Conservation (phyloP, 2,797 vertebrate genomes). For the Psittacula echo region DNA sequence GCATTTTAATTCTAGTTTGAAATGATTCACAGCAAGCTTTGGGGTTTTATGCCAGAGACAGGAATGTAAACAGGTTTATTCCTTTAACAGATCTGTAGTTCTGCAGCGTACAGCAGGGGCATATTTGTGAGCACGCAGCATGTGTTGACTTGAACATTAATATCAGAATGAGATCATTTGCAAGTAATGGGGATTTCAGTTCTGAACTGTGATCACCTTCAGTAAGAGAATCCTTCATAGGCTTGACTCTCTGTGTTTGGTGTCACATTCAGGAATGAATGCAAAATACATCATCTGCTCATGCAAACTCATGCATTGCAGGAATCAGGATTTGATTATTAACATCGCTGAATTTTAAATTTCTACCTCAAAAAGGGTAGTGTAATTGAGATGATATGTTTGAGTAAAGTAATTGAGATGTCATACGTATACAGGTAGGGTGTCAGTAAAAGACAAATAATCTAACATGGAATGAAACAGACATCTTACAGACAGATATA, state of each 20-base stretch:
- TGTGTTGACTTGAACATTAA: background rate
- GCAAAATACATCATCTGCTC: background rate
- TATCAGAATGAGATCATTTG: conserved; percentile 20
- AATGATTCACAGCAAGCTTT: background rate
- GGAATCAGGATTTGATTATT: conserved; percentile 37
- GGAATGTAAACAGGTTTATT: background rate
- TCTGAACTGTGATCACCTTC: conserved; percentile 8
- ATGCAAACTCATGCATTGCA: background rate
- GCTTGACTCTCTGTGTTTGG: background rate
- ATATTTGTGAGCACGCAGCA: background rate
- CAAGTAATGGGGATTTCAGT: conserved; percentile 7
- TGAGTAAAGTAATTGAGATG: background rate
- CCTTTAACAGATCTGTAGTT: background rate
- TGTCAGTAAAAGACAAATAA: conserved; percentile 59
- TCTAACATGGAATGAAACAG: conserved; percentile 18
- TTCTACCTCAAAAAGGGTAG: background rate
- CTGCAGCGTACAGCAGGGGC: background rate
- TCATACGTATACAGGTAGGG: background rate
- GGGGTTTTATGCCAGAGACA: background rate
- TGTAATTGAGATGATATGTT: background rate
- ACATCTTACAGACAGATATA: conserved; percentile 11
- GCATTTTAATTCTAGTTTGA: conserved; percentile 14
- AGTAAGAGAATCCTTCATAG: background rate
- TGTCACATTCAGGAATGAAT: background rate
- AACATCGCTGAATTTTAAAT: background rate